Evolutionary conservation across 2,797 vertebrate species (phyloP).

Genomic region (Sebastes flavidus): DNA sequence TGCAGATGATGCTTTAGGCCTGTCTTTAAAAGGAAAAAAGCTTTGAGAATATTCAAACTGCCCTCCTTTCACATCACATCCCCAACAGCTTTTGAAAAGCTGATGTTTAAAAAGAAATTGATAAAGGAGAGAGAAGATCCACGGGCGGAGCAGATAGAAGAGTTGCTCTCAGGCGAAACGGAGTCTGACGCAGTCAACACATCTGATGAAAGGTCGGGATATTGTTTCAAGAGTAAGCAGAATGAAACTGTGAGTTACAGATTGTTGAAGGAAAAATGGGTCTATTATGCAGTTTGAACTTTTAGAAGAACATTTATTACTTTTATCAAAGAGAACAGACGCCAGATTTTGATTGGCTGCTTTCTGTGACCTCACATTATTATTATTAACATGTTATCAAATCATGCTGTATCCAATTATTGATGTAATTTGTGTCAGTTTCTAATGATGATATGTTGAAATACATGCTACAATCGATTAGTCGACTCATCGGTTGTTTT

Average conservation of each 20-base stretch:
- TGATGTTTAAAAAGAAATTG: slow-evolving; percentile 72
- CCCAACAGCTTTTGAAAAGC: slow-evolving; percentile 76
- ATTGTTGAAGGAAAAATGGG: slow-evolving; percentile 29
- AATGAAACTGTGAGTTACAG: slow-evolving; percentile 29
- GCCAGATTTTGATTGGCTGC: neutral
- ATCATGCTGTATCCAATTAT: neutral
- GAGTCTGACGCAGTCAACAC: slow-evolving; percentile 47
- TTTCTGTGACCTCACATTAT: neutral
- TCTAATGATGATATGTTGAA: neutral
- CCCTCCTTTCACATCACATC: slow-evolving; percentile 61
- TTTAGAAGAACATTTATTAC: neutral
- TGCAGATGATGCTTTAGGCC: slow-evolving; percentile 76
- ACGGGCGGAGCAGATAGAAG: slow-evolving; percentile 55
- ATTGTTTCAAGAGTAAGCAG: slow-evolving; percentile 58
- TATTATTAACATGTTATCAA: neutral
- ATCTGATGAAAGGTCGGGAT: slow-evolving; percentile 68
- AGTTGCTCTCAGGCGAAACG: slow-evolving; percentile 32
- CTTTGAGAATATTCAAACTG: slow-evolving; percentile 69
- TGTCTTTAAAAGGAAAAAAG: slow-evolving; percentile 36
- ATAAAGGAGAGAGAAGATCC: slow-evolving; percentile 68
- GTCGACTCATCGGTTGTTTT: too few species aligned
- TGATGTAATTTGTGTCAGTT: neutral
- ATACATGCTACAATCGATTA: neutral
- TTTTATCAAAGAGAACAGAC: neutral
- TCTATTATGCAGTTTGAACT: neutral